Conservation (phyloP, 2,797 vertebrate genomes). For the Siniperca obscura region DNA sequence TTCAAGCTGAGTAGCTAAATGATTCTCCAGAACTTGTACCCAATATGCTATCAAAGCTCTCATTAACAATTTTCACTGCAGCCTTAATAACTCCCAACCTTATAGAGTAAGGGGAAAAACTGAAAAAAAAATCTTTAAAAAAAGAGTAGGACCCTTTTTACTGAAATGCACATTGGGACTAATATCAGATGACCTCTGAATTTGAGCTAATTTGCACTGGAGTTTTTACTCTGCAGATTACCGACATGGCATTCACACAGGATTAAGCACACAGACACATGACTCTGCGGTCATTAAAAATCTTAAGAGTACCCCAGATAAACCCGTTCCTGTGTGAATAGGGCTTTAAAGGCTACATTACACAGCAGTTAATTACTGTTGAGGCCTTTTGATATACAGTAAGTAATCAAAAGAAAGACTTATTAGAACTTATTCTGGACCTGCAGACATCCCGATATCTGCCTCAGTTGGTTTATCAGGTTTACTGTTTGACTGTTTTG, state of each 20-base stretch:
- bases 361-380: slow-evolving; percentile 45
- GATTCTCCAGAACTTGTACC: slow-evolving; percentile 18
- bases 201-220: slow-evolving; percentile 33
- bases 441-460: neutral
- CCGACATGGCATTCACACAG: slow-evolving; percentile 30
- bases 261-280: slow-evolving; percentile 21
- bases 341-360: slow-evolving; percentile 42
- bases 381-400: slow-evolving; percentile 6
- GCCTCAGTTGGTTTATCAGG: neutral
- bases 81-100: slow-evolving; percentile 8
- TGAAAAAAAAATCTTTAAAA: neutral
- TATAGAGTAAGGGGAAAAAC: neutral
- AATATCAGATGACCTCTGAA: slow-evolving; percentile 30
- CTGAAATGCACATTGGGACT: neutral
- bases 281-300: slow-evolving; percentile 50
- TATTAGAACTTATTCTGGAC: slow-evolving; percentile 9
- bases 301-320: slow-evolving; percentile 37
- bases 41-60: neutral
- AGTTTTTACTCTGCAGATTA: slow-evolving; percentile 27
- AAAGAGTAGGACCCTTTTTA: neutral
- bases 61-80: slow-evolving; percentile 5
- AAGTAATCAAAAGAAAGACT: neutral
- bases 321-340: slow-evolving; percentile 31
- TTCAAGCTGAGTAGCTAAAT: slow-evolving; percentile 17
- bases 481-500: slow-evolving; percentile 26